Base-by-base conservation (phyloP, 2,888 invertebrate genomes). In the Drosophila anomelani region DNA sequence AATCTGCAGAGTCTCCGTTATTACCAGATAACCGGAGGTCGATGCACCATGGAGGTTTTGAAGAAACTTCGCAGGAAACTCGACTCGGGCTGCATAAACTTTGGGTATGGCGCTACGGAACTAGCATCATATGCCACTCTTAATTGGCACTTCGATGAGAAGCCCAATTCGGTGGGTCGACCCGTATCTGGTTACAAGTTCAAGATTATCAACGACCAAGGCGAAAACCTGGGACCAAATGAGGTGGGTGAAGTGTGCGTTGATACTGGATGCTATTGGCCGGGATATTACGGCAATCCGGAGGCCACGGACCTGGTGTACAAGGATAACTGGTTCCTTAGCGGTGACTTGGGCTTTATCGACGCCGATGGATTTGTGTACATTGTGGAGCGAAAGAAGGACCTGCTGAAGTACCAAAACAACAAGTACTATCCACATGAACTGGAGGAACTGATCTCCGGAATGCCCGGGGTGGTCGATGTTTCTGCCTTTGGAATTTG, bases 301-400 rank as follows among this genome's bases (percentile, higher is more conserved):
- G 73, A 73, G 15, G 89, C 84, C 34, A 81, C 90, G 6, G 68
- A 72, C 17, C 53, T 70, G 2, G 77, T 80, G 13, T 71, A 80
- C 55, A 64, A 47, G 10, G 79, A 91, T 29, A 82, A 85, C 29
- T 92, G 90, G 90, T 73, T 85, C 5, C 81, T 82, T 23, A 85
- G 89, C 3, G 91, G 91, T 15, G 91, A 91, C 59, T 39, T 91
- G 53, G 92, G 91, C 8, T 87, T 85, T 44, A 79, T 91, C 51
- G 91, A 91, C 56, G 76, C 82, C 9, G 89, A 90, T 39, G 86
- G 89, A 15, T 82, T 76, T 68, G 44, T 91, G 5, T 84, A 77
- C 77, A 60, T 90, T 0, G 76, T 81, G 4, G 91, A 85, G 38
- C 80, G 91, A 5, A 86, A 83, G 39, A 89, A 86, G 59, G 90